phyloP scores from a whole-genome alignment of 2,113 vertebrate species.

The Hiodon alosoides region DNA sequence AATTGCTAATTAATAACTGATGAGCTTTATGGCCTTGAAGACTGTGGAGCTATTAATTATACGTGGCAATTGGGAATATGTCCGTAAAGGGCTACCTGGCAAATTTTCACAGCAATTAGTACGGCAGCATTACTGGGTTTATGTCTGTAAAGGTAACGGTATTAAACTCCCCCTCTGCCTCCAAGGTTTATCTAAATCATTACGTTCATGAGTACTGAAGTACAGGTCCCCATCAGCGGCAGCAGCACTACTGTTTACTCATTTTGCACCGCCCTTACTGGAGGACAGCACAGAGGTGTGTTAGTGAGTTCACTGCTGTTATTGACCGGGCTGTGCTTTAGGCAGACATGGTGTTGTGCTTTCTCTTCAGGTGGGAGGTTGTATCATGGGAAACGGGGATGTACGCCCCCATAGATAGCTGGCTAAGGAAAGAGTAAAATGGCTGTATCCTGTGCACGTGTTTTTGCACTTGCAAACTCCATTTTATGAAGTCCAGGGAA shows the following conservation, averaged over 20 bases:
- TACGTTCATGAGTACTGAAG: constrained; percentile 47
- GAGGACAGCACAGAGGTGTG: constrained; percentile 15
- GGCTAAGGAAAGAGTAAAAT: too few relatives aligned
- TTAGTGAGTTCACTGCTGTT: constrained; percentile 19
- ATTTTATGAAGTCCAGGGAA: too few relatives aligned
- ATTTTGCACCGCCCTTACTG: constrained; percentile 4
- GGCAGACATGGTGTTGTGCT: background rate
- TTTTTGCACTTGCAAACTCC: too few relatives aligned
- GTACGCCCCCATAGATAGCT: background rate
- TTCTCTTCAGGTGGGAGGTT: background rate
- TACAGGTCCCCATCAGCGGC: constrained; percentile 32
- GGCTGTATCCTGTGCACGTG: background rate
- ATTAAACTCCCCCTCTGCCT: constrained; percentile 47
- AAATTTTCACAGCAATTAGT: constrained; percentile 75
- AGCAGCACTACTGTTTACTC: constrained; percentile 24
- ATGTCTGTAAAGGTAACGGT: constrained; percentile 64
- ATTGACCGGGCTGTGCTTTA: background rate
- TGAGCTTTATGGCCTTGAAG: constrained; percentile 98
- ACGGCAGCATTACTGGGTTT: constrained; percentile 58
- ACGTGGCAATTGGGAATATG: constrained; percentile 79
- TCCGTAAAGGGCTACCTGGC: constrained; percentile 69
- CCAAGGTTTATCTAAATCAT: constrained; percentile 52
- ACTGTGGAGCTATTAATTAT: constrained; percentile 95
- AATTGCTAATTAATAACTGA: constrained; percentile 99
- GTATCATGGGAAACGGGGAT: background rate